A percentile compares a stretch with the other conserved stretches of the same genome.
These are phyloP conservation scores for Leucoptera coffeella DNA, from an alignment of 2,888 invertebrate genomes.

Conservation along the genomic window DNA sequence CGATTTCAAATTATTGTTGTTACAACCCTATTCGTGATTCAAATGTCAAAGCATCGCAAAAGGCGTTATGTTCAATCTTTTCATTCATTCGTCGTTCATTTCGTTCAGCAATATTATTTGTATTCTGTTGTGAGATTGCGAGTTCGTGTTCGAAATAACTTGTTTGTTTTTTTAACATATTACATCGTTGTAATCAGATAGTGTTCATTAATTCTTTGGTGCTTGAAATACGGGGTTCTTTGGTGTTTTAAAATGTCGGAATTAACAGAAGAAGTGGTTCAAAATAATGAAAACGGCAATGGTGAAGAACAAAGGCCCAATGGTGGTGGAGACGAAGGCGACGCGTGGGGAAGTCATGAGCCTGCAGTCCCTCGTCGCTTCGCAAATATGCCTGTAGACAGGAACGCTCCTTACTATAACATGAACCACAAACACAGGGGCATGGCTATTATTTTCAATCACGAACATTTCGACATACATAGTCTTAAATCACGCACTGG, in stretches of 20 bases:
- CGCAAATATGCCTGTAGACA: constrained; percentile 57
- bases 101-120: too few species aligned
- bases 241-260: constrained; percentile 1
- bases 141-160: too few species aligned
- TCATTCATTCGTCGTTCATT: too few species aligned
- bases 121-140: too few species aligned
- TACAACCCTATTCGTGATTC: too few species aligned
- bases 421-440: constrained; percentile 83
- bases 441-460: constrained; percentile 84
- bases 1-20: too few species aligned
- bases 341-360: constrained; percentile 39
- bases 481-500: constrained; percentile 70
- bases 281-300: constrained; percentile 26
- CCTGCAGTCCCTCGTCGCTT: constrained; percentile 26
- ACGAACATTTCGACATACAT: constrained; percentile 72
- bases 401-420: constrained; percentile 72
- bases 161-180: too few species aligned
- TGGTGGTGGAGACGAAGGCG: constrained; percentile 35
- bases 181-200: too few species aligned
- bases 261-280: constrained; percentile 24
- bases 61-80: too few species aligned
- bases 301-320: constrained; percentile 41
- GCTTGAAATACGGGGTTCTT: too few species aligned
- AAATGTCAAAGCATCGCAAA: too few species aligned
- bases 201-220: too few species aligned